Evolutionary conservation across 2,888 invertebrate genomes (phyloP).

Genomic region (Xylocampa areola): DNA sequence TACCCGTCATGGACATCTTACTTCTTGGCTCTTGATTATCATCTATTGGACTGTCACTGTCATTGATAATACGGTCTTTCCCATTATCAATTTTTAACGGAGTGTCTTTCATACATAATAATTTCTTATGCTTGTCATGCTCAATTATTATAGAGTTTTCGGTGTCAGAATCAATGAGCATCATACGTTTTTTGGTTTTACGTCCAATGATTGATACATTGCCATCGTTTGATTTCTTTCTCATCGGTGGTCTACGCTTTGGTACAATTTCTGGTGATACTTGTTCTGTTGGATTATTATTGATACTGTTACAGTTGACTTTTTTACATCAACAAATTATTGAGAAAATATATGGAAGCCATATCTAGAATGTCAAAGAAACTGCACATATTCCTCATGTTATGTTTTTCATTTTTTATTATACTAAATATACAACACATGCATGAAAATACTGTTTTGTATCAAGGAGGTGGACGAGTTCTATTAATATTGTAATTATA

Average conservation of each 20-base stretch:
- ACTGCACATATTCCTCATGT: no score
- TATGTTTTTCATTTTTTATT: no score
- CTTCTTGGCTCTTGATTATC: constrained; percentile 26
- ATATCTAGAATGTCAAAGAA: no score
- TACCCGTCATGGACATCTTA: no score
- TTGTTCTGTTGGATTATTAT: constrained; percentile 57
- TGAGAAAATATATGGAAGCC: no score
- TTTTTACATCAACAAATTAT: no score
- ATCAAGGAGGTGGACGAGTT: no score
- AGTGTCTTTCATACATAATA: constrained; percentile 78
- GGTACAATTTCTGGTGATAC: constrained; percentile 82
- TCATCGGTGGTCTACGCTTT: constrained; percentile 64
- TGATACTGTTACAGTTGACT: not conserved
- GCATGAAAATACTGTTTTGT: no score
- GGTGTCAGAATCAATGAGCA: constrained; percentile 80
- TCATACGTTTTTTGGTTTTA: constrained; percentile 78
- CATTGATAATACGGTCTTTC: constrained; percentile 27
- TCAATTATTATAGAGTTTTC: constrained; percentile 83
- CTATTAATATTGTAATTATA: not conserved
- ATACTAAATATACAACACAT: no score
- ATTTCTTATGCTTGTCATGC: constrained; percentile 74
- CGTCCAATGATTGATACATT: constrained; percentile 67
- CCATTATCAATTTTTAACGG: constrained; percentile 71
- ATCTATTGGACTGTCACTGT: constrained; percentile 49
- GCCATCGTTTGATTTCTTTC: constrained; percentile 60